A percentile compares a stretch with the other conserved stretches of the same genome.
phyloP scores from a whole-genome alignment of 2,797 vertebrate genomes.

The Micromesistius poutassou region DNA sequence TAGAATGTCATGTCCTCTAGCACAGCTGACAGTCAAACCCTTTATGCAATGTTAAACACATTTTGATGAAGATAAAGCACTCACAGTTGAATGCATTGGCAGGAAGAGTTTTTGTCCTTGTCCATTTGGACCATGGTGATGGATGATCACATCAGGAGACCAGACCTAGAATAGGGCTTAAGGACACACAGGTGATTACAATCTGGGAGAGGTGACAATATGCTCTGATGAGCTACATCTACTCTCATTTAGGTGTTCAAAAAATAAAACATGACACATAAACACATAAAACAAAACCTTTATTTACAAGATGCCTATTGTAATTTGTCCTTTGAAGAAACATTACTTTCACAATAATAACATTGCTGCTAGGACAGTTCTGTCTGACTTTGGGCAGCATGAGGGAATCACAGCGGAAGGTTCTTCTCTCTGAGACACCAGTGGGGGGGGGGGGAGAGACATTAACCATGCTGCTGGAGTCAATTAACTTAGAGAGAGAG shows the following conservation, averaged over 20 bases:
- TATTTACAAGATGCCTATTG: background rate
- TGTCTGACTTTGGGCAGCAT: background rate
- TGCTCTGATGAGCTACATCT: too few relatives aligned
- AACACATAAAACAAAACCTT: background rate
- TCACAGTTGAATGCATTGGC: too few relatives aligned
- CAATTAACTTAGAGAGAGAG: background rate
- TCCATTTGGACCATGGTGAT: background rate
- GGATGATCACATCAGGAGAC: too few relatives aligned
- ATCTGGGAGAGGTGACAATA: background rate
- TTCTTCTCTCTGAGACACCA: constrained; percentile 65
- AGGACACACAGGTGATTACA: background rate
- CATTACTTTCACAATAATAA: background rate
- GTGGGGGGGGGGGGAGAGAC: constrained; percentile 56
- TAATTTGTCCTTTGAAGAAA: background rate
- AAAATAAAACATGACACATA: background rate
- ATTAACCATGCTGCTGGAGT: background rate
- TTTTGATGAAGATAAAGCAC: background rate
- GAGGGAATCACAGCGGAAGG: constrained; percentile 22
- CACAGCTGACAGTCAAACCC: too few relatives aligned
- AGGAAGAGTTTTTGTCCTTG: background rate
- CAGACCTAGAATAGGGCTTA: background rate
- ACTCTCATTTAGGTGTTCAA: background rate
- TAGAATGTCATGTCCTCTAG: background rate
- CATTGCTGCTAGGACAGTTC: background rate
- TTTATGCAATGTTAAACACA: background rate